Evolutionary conservation across 2,113 vertebrate genomes (phyloP).

Genomic region (Hippocampus comes): DNA sequence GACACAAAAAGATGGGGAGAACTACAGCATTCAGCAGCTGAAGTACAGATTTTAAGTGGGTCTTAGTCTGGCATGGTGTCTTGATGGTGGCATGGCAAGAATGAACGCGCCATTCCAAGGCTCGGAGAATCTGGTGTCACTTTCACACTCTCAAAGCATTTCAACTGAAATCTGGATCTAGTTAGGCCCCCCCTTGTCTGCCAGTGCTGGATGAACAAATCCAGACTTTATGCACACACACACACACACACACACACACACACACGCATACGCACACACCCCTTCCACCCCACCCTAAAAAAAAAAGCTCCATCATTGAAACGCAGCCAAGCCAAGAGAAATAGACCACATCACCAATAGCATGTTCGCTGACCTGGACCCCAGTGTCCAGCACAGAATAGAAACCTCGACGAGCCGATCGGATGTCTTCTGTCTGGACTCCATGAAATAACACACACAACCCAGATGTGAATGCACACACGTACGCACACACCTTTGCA

Average conservation of each 20-base stretch:
- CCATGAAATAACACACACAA: constrained; percentile 16
- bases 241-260: background rate
- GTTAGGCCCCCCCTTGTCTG: constrained; percentile 49
- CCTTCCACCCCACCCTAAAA: background rate
- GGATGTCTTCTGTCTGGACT: constrained; percentile 20
- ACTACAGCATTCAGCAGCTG: background rate
- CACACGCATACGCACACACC: background rate
- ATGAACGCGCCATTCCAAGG: constrained; percentile 34
- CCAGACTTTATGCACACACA: constrained; percentile 41
- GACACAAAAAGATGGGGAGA: background rate
- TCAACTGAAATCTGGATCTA: constrained; percentile 59
- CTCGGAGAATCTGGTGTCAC: constrained; percentile 34
- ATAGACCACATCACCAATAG: constrained; percentile 32
- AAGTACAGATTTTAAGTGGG: background rate
- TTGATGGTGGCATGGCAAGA: constrained; percentile 26
- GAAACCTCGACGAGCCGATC: constrained; percentile 37
- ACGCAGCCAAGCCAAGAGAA: constrained; percentile 41
- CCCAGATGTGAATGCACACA: constrained; percentile 20
- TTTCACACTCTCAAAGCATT: constrained; percentile 37
- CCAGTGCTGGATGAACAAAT: constrained; percentile 46
- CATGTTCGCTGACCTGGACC: constrained; percentile 42
- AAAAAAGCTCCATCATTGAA: constrained; percentile 35
- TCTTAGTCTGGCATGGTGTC: background rate
- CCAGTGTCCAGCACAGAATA: constrained; percentile 18
- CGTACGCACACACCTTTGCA: background rate